phyloP scores from a whole-genome alignment of 2,888 invertebrate species.

The Cosmia trapezina region DNA sequence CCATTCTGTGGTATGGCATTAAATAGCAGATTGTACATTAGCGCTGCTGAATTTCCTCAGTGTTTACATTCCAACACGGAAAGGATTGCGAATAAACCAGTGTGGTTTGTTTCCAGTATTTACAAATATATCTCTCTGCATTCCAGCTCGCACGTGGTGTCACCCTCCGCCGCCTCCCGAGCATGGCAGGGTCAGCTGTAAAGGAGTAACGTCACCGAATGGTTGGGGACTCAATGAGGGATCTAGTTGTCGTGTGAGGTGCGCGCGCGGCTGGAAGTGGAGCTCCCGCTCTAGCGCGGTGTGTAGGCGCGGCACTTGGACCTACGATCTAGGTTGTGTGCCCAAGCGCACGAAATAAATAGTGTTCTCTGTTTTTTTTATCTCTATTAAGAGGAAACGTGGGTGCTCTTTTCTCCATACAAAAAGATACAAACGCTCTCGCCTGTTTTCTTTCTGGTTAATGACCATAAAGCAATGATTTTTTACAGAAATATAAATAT shows the following conservation, averaged over 20 bases:
- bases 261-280: constrained; percentile 78
- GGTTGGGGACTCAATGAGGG: constrained; percentile 78
- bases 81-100: constrained; percentile 18
- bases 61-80: constrained; percentile 21
- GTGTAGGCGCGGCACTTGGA: constrained; percentile 83
- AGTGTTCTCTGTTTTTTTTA: not conserved
- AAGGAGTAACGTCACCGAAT: constrained; percentile 70
- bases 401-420: too few relatives aligned
- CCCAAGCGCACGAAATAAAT: constrained; percentile 50
- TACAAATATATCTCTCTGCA: constrained; percentile 37
- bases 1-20: not conserved
- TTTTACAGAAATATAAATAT: too few relatives aligned
- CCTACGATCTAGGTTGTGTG: constrained; percentile 74
- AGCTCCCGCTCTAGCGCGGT: constrained; percentile 71
- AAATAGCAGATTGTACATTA: constrained; percentile 5
- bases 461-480: too few relatives aligned
- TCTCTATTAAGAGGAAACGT: too few relatives aligned
- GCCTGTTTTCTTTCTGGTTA: too few relatives aligned
- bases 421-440: too few relatives aligned
- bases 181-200: constrained; percentile 81
- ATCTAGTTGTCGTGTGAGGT: constrained; percentile 80
- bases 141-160: constrained; percentile 80
- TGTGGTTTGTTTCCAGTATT: constrained; percentile 31
- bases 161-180: constrained; percentile 75
- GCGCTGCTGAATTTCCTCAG: constrained; percentile 11